Conservation (phyloP, 2,888 invertebrate species). For the Nomada goodeniana region DNA sequence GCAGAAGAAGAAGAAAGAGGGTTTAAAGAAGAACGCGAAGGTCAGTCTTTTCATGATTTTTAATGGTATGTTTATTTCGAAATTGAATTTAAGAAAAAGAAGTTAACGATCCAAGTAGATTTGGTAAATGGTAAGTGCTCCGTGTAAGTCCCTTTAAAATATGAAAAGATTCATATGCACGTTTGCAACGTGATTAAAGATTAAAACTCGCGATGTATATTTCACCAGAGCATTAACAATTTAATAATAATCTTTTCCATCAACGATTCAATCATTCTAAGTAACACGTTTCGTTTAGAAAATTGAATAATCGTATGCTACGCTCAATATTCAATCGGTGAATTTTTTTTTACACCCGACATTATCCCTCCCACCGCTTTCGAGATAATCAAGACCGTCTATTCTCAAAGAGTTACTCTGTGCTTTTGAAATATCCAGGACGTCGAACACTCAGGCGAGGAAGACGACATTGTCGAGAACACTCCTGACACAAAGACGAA, state of each 20-base stretch:
- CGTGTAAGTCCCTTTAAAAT: too few relatives aligned
- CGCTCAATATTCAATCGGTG: neutral
- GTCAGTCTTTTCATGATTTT: constrained; percentile 19
- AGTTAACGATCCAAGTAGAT: neutral
- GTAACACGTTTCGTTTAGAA: neutral
- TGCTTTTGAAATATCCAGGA: constrained; percentile 61
- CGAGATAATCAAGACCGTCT: constrained; percentile 38
- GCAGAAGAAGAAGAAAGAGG: neutral
- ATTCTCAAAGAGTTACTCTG: constrained; percentile 38
- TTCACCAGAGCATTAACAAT: neutral
- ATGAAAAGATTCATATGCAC: too few relatives aligned
- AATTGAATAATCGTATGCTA: neutral
- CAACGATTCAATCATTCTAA: neutral
- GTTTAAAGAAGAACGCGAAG: neutral
- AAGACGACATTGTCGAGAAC: constrained; percentile 68
- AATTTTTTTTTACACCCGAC: constrained; percentile 17
- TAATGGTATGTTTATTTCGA: neutral
- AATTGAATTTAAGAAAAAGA: neutral
- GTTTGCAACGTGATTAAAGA: too few relatives aligned
- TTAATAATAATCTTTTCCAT: neutral
- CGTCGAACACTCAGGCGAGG: constrained; percentile 52
- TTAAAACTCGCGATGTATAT: neutral
- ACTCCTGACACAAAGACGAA: constrained; percentile 63
- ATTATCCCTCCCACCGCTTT: constrained; percentile 31
- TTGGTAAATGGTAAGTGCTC: too few relatives aligned